Evolutionary conservation across 2,888 invertebrate species (phyloP).

Genomic region (Amphipyra berbera): DNA sequence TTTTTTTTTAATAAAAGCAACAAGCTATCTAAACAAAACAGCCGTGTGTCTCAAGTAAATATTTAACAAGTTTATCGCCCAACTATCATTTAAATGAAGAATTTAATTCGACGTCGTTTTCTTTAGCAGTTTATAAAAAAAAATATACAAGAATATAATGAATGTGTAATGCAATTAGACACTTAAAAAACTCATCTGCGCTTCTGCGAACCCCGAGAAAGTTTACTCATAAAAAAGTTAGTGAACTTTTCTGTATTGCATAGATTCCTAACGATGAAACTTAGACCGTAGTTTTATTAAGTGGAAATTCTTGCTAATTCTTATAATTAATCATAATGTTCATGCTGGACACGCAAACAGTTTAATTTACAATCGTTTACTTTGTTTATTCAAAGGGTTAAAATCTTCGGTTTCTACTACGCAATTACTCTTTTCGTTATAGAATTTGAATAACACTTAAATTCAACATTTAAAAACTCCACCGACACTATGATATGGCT

Average conservation of each 20-base stretch:
- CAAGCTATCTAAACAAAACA: background rate
- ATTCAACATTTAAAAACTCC: too few relatives aligned
- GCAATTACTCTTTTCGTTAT: too few relatives aligned
- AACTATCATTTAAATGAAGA: conserved; percentile 23
- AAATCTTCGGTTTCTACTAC: too few relatives aligned
- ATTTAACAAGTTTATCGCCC: conserved; percentile 26
- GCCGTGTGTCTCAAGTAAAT: conserved; percentile 20
- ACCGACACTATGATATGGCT: too few relatives aligned
- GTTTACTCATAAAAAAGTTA: conserved; percentile 50
- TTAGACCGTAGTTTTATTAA: conserved; percentile 50
- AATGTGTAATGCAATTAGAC: conserved; percentile 35
- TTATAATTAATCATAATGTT: conserved; percentile 52
- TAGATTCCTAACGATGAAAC: conserved; percentile 35
- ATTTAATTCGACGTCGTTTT: conserved; percentile 8
- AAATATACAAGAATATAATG: conserved; percentile 10
- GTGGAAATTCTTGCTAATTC: conserved; percentile 50
- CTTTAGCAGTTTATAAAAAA: conserved; percentile 20
- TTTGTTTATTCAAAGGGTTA: background rate
- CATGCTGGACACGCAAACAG: conserved; percentile 32
- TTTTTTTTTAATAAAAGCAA: too few relatives aligned
- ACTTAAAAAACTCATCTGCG: conserved; percentile 19
- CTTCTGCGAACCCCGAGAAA: conserved; percentile 25
- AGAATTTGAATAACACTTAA: too few relatives aligned
- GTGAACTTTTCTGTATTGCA: conserved; percentile 26
- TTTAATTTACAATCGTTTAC: background rate